Evolutionary conservation across 2,888 invertebrate species (phyloP).

Genomic region (Junonia oenone): DNA sequence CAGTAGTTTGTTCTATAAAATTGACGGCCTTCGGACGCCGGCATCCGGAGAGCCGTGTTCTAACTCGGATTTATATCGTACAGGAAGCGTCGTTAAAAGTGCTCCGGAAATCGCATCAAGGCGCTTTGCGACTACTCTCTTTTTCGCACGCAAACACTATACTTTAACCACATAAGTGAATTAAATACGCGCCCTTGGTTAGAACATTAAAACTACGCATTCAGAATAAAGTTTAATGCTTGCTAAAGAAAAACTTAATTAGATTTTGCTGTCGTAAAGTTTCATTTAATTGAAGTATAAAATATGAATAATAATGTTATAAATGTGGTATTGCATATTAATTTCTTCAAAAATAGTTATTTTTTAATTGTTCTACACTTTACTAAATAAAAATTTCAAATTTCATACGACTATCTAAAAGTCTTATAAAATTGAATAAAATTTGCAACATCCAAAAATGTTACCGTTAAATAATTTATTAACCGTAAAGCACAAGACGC

Average conservation of each 20-base stretch:
- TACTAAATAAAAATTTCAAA: not conserved
- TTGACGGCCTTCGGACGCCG: conserved; percentile 40
- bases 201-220: not conserved
- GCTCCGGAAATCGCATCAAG: conserved; percentile 69
- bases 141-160: conserved; percentile 7
- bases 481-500: conserved; percentile 25
- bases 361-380: too few relatives aligned
- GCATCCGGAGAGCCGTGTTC: conserved; percentile 40
- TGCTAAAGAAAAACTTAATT: not conserved
- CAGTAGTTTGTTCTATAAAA: conserved; percentile 29
- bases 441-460: not conserved
- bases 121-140: conserved; percentile 30
- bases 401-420: too few relatives aligned
- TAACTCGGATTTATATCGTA: conserved; percentile 65
- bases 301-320: too few relatives aligned
- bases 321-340: too few relatives aligned
- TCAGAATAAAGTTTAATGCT: not conserved
- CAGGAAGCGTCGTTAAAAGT: conserved; percentile 62
- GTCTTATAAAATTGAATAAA: not conserved
- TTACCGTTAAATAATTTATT: conserved; percentile 21
- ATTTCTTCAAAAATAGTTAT: too few relatives aligned
- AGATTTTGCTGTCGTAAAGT: not conserved
- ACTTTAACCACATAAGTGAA: conserved; percentile 10
- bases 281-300: not conserved
- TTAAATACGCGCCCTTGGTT: conserved; percentile 3